phyloP scores from a whole-genome alignment of 2,113 vertebrate species.

The Neomonachus schauinslandi region DNA sequence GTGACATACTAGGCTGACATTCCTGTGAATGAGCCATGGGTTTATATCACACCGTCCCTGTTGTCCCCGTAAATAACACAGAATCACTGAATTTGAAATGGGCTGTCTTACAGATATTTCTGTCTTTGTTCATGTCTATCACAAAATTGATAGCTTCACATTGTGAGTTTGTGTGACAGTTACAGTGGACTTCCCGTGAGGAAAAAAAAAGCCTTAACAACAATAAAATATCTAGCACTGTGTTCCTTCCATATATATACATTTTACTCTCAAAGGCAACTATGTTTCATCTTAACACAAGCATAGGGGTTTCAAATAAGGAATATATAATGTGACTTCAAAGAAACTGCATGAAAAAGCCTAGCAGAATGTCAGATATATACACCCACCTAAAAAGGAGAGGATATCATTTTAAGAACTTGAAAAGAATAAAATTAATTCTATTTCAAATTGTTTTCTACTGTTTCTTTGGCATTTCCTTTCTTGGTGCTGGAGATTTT shows the following conservation, averaged over 20 bases:
- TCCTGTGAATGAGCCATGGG: not conserved
- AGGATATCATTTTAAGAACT: slow-evolving; percentile 45
- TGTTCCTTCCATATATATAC: not conserved
- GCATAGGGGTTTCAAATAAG: slow-evolving; percentile 17
- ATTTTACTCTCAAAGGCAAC: not conserved
- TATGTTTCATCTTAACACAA: slow-evolving; percentile 38
- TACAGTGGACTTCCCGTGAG: not conserved
- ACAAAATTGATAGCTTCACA: not conserved
- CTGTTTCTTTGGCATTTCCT: slow-evolving; percentile 25
- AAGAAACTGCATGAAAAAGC: slow-evolving; percentile 28
- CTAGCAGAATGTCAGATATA: slow-evolving; percentile 24
- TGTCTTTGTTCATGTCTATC: not conserved
- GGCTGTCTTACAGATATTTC: not conserved
- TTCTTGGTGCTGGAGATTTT: not conserved
- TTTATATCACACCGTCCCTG: not conserved
- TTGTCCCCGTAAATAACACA: slow-evolving; percentile 23
- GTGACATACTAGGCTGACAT: slow-evolving; percentile 21
- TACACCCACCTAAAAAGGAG: slow-evolving; percentile 27
- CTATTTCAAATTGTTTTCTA: slow-evolving; percentile 31
- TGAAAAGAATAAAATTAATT: slow-evolving; percentile 58
- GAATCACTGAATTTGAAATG: slow-evolving; percentile 55
- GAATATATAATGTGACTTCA: slow-evolving; percentile 67
- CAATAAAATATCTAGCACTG: not conserved
- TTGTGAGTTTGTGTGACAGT: not conserved
- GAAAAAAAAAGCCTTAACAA: slow-evolving; percentile 25